These are phyloP conservation scores for Himantopus leucocephalus DNA, from an alignment of 2,113 vertebrate species.

Conservation along the genomic window DNA sequence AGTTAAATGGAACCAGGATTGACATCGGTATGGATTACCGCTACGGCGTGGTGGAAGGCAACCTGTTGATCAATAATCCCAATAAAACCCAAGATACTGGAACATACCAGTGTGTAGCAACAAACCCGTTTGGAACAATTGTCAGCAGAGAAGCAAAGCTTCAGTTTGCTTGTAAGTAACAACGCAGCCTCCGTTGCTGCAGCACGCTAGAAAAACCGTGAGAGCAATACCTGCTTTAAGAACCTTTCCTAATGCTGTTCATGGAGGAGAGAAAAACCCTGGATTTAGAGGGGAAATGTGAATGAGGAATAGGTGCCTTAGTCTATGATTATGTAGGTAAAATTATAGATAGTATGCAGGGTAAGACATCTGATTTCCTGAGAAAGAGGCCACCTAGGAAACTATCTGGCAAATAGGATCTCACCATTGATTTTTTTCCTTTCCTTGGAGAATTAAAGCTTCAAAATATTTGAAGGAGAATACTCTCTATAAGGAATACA, in stretches of 20 bases:
- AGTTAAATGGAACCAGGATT: slow-evolving; percentile 88
- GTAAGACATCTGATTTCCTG: background rate
- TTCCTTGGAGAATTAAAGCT: background rate
- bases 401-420: background rate
- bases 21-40: slow-evolving; percentile 84
- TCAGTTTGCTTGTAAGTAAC: slow-evolving; percentile 94
- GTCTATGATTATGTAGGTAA: background rate
- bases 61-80: slow-evolving; percentile 89
- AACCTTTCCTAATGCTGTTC: background rate
- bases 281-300: background rate
- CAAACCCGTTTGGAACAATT: slow-evolving; percentile 91
- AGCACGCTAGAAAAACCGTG: background rate
- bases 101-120: slow-evolving; percentile 92
- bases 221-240: background rate
- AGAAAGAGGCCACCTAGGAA: background rate
- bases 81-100: slow-evolving; percentile 89
- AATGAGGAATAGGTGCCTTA: background rate
- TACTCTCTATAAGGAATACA: background rate
- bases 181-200: background rate
- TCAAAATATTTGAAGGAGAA: background rate
- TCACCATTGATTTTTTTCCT: background rate
- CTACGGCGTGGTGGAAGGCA: slow-evolving; percentile 90
- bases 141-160: slow-evolving; percentile 92
- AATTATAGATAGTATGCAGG: fast-evolving
- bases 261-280: background rate